Base-by-base conservation (phyloP, 2,888 invertebrate genomes). In the Psococerastis gibbosa region DNA sequence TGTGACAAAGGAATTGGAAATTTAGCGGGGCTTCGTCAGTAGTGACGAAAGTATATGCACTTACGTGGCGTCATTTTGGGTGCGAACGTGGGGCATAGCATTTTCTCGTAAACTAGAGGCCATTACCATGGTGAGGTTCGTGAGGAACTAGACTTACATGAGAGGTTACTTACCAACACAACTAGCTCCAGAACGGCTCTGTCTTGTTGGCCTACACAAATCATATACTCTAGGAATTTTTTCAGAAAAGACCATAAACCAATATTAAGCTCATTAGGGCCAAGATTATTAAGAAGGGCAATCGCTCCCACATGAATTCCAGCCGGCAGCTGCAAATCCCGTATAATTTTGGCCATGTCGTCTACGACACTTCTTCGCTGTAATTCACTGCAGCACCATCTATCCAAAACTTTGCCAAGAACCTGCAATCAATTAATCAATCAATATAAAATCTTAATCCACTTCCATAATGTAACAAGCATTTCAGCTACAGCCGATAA, bases 311-410 rank as follows among this genome's bases (percentile, higher is more conserved):
- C 17, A 20, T 38, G 38, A 4, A 38, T 20, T 6, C 22, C 22
- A 18, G 38, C 38, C 17, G 38, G 22, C 11, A 38, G 20, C 18
- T 20, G 17, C 9, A 38, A 20, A 20, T 38, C 38, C 5, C n/a
- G 13, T 11, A 38, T 18, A 15, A 38, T 15, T 38, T 38, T 38
- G 5, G n/a, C 20, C 38, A 38, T 38, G 4, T 38, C 22, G n/a
- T 38, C n/a, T 13, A 38, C 20, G 5, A 38, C 18, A 18, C n/a
- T 6, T 3, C 20, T 38, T 11, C 20, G 17, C 18, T 38, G 38
- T 11, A 18, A 16, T 6, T 38, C 38, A 3, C 38, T 17, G 18
- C 9, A 20, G 20, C 20, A 17, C 38, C 38, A 38, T 15, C 22
- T 15, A 3, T 17, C 20, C 17, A 20, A n/a, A 5, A 38, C 38